These are phyloP conservation scores for Hippopotamus amphibius DNA, from an alignment of 2,113 vertebrate species.

Conservation along the genomic window DNA sequence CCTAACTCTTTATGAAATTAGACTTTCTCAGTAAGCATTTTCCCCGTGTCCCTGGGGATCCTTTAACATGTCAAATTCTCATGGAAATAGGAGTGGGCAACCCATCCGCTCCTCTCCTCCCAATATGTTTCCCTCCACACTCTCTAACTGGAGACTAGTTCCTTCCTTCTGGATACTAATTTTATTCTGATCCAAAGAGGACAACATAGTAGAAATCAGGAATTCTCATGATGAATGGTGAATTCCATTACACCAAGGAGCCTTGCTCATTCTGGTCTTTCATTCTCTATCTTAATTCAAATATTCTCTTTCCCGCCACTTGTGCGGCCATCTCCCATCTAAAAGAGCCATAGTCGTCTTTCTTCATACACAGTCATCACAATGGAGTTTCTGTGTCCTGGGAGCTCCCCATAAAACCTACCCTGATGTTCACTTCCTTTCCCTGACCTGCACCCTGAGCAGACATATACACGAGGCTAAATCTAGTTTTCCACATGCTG, in stretches of 20 bases:
- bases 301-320: not conserved
- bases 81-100: not conserved
- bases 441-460: not conserved
- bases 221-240: not conserved
- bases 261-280: not conserved
- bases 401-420: not conserved
- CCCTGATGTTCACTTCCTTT: not conserved
- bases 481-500: not conserved
- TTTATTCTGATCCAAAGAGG: conserved; percentile 16
- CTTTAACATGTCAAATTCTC: not conserved
- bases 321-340: not conserved
- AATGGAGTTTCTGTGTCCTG: not conserved
- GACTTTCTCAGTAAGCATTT: conserved; percentile 16
- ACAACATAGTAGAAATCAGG: not conserved
- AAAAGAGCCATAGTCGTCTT: not conserved
- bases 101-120: not conserved
- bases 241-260: not conserved
- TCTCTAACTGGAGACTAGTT: conserved; percentile 2
- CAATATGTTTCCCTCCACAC: conserved; percentile 1
- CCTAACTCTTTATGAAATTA: not conserved
- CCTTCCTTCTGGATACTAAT: not conserved
- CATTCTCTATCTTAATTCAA: not conserved
- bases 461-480: conserved; percentile 6
- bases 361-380: not conserved
- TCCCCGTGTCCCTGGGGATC: not conserved